phyloP scores from a whole-genome alignment of 2,888 invertebrate genomes.

The Stenichneumon culpator region DNA sequence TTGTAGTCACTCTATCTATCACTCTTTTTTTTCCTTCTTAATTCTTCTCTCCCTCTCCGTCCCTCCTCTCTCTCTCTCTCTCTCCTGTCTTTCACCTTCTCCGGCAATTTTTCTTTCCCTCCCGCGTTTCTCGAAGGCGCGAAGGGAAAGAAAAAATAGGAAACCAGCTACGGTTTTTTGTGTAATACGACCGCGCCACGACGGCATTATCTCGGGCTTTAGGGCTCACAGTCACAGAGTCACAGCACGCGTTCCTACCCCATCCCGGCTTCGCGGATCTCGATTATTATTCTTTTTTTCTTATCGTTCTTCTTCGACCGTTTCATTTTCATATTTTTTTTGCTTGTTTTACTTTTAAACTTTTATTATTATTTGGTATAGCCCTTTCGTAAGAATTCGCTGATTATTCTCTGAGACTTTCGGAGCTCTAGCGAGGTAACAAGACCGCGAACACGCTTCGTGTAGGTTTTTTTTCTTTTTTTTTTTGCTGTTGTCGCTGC shows the following conservation, averaged over 20 bases:
- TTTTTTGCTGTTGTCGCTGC: conserved; percentile 2
- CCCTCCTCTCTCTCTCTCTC: conserved; percentile 19
- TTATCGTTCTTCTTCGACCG: not conserved
- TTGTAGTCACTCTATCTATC: conserved; percentile 63
- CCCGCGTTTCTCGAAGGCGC: not conserved
- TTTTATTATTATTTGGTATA: conserved; percentile 62
- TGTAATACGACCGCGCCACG: conserved; percentile 44
- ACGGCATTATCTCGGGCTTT: conserved; percentile 46
- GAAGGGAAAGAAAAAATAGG: conserved; percentile 44
- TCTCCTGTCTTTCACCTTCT: conserved; percentile 4
- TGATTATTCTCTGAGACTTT: conserved; percentile 51
- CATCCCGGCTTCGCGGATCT: conserved; percentile 31
- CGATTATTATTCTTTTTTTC: conserved; percentile 30
- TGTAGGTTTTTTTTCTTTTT: conserved; percentile 2
- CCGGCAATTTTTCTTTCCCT: not conserved
- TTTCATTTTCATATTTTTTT: not conserved
- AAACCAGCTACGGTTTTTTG: conserved; percentile 27
- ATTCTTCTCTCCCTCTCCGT: conserved; percentile 25
- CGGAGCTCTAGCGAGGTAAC: conserved; percentile 55
- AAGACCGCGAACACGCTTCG: conserved; percentile 46
- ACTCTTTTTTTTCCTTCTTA: conserved; percentile 41
- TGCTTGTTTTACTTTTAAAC: conserved; percentile 42
- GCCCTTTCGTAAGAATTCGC: conserved; percentile 55
- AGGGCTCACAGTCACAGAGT: conserved; percentile 69
- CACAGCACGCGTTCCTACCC: conserved; percentile 67